phyloP scores from a whole-genome alignment of 2,113 vertebrate genomes.

The Epinephelus cyanopodus region DNA sequence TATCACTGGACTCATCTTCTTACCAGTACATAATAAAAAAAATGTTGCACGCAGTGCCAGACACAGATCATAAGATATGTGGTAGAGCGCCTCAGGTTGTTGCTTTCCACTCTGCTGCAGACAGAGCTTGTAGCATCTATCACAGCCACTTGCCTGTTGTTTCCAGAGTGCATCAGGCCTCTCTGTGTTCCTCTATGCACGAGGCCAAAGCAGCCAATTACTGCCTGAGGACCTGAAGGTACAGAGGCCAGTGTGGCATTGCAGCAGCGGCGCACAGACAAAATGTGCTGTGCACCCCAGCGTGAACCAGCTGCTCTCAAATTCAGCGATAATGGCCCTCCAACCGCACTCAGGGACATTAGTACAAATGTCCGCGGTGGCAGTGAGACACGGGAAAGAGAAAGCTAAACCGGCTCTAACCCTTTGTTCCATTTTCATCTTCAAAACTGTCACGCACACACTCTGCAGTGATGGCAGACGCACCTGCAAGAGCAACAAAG shows the following conservation, averaged over 20 bases:
- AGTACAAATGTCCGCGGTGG: constrained; percentile 30
- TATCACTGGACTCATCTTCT: background rate
- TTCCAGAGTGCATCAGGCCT: constrained; percentile 23
- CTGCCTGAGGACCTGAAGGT: constrained; percentile 51
- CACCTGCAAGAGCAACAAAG: constrained; percentile 26
- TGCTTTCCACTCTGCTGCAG: constrained; percentile 14
- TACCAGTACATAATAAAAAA: constrained; percentile 2
- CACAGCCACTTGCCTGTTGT: constrained; percentile 32
- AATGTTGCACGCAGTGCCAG: background rate
- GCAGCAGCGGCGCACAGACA: background rate
- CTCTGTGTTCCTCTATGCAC: constrained; percentile 40
- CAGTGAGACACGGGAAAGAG: background rate
- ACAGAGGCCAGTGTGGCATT: constrained; percentile 6
- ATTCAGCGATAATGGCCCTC: constrained; percentile 41
- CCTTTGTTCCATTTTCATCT: constrained; percentile 27
- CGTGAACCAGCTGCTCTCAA: constrained; percentile 31
- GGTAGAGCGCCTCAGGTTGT: constrained; percentile 3
- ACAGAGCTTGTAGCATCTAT: constrained; percentile 28
- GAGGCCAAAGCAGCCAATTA: constrained; percentile 64
- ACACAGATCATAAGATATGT: background rate
- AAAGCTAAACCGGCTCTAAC: background rate
- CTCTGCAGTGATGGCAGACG: background rate
- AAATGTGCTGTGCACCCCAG: constrained; percentile 11
- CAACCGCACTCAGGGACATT: constrained; percentile 37
- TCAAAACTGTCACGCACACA: constrained; percentile 19